Conservation (phyloP, 2,113 vertebrate genomes). For the Thalassoma bifasciatum region DNA sequence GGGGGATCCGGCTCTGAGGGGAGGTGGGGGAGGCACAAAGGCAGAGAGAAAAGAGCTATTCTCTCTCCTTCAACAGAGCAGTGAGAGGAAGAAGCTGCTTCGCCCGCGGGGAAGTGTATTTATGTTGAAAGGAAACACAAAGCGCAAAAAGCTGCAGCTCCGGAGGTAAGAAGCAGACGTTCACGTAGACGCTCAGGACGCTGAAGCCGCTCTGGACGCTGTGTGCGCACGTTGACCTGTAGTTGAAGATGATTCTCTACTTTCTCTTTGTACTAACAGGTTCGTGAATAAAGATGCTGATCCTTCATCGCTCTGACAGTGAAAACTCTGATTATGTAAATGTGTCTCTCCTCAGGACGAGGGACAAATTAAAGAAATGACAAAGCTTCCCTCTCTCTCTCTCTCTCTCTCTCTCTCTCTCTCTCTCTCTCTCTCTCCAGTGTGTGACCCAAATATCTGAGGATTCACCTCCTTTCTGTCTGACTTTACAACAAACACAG, state of each 20-base stretch:
- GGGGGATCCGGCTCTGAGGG: slow-evolving; percentile 59
- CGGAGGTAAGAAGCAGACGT: slow-evolving; percentile 37
- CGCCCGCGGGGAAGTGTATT: slow-evolving; percentile 68
- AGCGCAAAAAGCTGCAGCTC: slow-evolving; percentile 40
- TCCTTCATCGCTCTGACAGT: slow-evolving; percentile 74
- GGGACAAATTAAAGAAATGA: slow-evolving; percentile 59
- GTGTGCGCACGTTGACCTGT: too few relatives aligned
- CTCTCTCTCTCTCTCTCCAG: slow-evolving; percentile 28
- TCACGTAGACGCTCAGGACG: too few relatives aligned
- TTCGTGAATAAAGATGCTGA: slow-evolving; percentile 70
- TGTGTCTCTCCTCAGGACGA: slow-evolving; percentile 48
- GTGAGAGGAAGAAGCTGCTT: slow-evolving; percentile 58
- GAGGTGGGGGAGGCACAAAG: slow-evolving; percentile 63
- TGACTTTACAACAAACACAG: slow-evolving; percentile 38
- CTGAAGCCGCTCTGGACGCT: too few relatives aligned
- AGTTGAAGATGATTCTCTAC: slow-evolving; percentile 50
- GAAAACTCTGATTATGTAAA: slow-evolving; percentile 74
- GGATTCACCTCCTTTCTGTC: slow-evolving; percentile 46
- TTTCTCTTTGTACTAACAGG: slow-evolving; percentile 67
- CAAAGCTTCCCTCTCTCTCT: slow-evolving; percentile 67
- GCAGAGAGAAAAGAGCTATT: slow-evolving; percentile 47
- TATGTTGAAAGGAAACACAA: slow-evolving; percentile 64
- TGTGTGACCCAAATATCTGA: slow-evolving; percentile 68
- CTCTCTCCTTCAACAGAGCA: slow-evolving; percentile 47
- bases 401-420: too few relatives aligned